These are phyloP conservation scores for Sinotaia quadrata DNA, from an alignment of 2,888 invertebrate species.

Conservation along the genomic window DNA sequence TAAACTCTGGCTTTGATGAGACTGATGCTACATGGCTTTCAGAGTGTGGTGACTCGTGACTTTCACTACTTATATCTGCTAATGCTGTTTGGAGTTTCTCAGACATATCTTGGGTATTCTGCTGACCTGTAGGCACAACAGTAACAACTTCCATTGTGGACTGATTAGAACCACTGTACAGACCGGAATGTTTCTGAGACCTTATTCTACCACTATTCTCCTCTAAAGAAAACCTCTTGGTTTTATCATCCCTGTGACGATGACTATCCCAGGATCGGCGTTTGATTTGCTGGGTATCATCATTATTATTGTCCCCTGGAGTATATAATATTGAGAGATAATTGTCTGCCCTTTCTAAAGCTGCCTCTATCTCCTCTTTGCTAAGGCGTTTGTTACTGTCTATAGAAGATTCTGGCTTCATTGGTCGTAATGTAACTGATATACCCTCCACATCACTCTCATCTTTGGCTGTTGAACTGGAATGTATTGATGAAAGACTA, in stretches of 20 bases:
- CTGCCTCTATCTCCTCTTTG: conserved; percentile 59
- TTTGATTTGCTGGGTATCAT: conserved; percentile 35
- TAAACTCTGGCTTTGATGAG: too few relatives aligned
- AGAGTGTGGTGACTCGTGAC: too few relatives aligned
- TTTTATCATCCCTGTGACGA: conserved; percentile 25
- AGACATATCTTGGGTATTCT: too few relatives aligned
- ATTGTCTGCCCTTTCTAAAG: conserved; percentile 56
- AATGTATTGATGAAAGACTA: conserved; percentile 34
- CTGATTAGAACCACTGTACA: conserved; percentile 3
- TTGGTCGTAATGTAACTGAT: conserved; percentile 28
- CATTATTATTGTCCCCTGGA: conserved; percentile 42
- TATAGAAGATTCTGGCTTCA: conserved; percentile 28
- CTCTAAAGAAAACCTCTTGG: conserved; percentile 40
- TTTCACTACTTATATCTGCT: background rate
- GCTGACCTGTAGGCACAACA: background rate
- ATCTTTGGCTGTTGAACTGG: conserved; percentile 18
- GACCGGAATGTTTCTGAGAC: background rate
- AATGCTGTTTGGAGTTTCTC: too few relatives aligned
- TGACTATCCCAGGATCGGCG: conserved; percentile 40
- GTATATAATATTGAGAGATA: conserved; percentile 49
- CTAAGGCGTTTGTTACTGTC: conserved; percentile 51
- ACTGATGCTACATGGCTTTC: too few relatives aligned
- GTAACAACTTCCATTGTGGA: background rate
- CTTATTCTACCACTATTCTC: conserved; percentile 8
- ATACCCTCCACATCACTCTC: conserved; percentile 22